phyloP scores from a whole-genome alignment of 2,113 vertebrate genomes.

The Pristiophorus japonicus region DNA sequence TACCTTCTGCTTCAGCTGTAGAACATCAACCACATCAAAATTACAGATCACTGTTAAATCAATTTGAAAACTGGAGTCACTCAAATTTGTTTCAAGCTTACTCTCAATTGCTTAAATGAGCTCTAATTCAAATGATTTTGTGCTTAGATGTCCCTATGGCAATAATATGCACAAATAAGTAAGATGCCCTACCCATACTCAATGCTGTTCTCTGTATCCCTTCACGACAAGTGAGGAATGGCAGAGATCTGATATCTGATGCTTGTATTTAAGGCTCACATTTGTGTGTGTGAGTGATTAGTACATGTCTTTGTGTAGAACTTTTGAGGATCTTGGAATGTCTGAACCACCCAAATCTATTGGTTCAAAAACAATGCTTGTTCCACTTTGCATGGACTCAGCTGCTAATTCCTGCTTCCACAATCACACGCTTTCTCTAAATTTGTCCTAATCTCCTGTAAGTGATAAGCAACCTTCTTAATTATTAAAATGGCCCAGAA shows the following conservation, averaged over 20 bases:
- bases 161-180: neutral
- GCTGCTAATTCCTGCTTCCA: too few relatives aligned
- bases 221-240: neutral
- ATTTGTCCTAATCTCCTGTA: too few relatives aligned
- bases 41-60: neutral
- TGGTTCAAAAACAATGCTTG: too few relatives aligned
- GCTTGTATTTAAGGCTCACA: too few relatives aligned
- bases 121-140: neutral
- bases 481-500: too few relatives aligned
- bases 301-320: too few relatives aligned
- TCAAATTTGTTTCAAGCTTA: neutral
- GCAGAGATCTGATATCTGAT: neutral
- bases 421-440: too few relatives aligned
- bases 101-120: neutral
- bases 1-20: neutral
- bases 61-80: neutral
- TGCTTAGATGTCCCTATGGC: neutral
- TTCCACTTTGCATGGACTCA: too few relatives aligned
- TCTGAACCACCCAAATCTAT: too few relatives aligned
- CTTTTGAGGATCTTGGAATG: too few relatives aligned
- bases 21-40: neutral
- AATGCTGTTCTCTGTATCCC: neutral
- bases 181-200: neutral
- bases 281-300: too few relatives aligned
- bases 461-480: too few relatives aligned